Base-by-base conservation (phyloP, 2,113 vertebrate genomes). In the Nansenia antarctica region DNA sequence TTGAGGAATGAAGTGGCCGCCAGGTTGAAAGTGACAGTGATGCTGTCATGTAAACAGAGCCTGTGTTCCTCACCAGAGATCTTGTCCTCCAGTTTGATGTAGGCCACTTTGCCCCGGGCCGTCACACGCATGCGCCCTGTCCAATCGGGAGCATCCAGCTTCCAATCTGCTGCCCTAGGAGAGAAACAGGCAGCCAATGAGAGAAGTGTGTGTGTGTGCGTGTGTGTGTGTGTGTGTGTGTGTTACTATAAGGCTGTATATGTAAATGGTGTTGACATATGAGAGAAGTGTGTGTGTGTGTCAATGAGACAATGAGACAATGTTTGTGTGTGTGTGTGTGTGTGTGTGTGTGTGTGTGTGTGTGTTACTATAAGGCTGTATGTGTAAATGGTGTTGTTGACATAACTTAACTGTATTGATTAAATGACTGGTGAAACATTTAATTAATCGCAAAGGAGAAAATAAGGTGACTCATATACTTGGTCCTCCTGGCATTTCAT, bases 111-210 rank as follows among this genome's bases (percentile, higher is more conserved):
- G 60, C 97, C 97, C 80, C 94, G 95, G 18, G 97, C 96, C 8
- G 96, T 98, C 75, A 99, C 91, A 47, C 97, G 92, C 80, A 99
- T 94, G 27, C 97, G 93, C 27, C 97, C 97, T 18, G 93, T 96
- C 97, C 97, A 99, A 76, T 99, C 97, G 0, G 97, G 97, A 62
- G 96, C 87, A 35, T 99, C 97, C 86, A 99, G 88, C 87, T 99
- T 99, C 97, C 97, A 99, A 80, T 99, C 97, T n/a, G 97, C 96
- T 3, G 97, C 97, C 89, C 97, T 99, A 78, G 29, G 27, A 74
- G 42, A 74, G 32, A 77, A 20, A 31, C 45, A 69, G 64, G 69
- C 18, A 69, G 61, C 55, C 29, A 68, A 35, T 11, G n/a, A 57
- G 2, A 59, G 54, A 62, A 35, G 20, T 29, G 49, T 55, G 31